phyloP scores from a whole-genome alignment of 2,113 vertebrate genomes.

The Forbesichthys agassizii region DNA sequence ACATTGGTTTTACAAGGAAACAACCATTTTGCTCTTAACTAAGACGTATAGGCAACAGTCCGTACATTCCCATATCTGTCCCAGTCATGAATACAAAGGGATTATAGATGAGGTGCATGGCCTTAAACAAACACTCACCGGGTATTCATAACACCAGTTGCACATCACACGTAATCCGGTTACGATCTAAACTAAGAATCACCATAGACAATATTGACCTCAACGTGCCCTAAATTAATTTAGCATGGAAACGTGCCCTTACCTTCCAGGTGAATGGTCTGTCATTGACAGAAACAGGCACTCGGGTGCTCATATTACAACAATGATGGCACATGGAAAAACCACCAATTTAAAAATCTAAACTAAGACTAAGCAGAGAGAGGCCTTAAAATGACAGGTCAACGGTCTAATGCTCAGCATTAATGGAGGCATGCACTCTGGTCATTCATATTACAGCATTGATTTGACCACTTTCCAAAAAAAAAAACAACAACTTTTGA shows the following conservation, averaged over 20 bases:
- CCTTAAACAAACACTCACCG: conserved; percentile 67
- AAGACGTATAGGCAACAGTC: conserved; percentile 15
- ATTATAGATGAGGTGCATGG: conserved; percentile 63
- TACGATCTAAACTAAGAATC: conserved; percentile 66
- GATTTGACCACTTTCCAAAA: conserved; percentile 27
- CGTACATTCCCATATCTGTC: conserved; percentile 34
- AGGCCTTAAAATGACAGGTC: conserved; percentile 28
- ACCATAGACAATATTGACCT: conserved; percentile 61
- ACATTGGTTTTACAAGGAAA: conserved; percentile 37
- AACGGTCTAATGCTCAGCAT: conserved; percentile 48
- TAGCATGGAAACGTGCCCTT: conserved; percentile 55
- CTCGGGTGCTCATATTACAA: conserved; percentile 1
- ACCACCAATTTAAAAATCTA: not conserved
- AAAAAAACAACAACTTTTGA: conserved; percentile 17
- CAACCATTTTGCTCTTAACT: conserved; percentile 25
- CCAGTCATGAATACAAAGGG: conserved; percentile 19
- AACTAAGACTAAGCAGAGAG: conserved; percentile 2
- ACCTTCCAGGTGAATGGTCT: conserved; percentile 48
- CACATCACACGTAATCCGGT: conserved; percentile 46
- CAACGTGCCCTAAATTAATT: conserved; percentile 50
- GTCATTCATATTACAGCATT: conserved; percentile 12
- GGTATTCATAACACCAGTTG: conserved; percentile 57
- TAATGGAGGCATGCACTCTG: conserved; percentile 5
- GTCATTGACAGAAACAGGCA: conserved; percentile 48
- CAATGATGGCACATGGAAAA: not conserved